Evolutionary conservation across 37 sponge, comb jelly and placozoan genomes (phyloP).

Genomic region (Aphrocallistes beatrix): DNA sequence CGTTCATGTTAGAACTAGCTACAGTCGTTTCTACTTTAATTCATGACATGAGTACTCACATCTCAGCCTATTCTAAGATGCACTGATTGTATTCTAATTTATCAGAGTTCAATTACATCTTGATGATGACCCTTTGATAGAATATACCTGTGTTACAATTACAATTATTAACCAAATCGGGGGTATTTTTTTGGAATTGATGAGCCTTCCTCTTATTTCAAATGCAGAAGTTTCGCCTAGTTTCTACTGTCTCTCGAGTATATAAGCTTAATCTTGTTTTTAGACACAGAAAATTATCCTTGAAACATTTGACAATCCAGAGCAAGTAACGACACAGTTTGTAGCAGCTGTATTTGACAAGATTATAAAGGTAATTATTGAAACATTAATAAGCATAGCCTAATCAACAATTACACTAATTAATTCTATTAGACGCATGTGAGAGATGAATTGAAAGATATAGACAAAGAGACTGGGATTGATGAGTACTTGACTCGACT

Average conservation of each 20-base stretch:
- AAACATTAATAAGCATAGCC: background rate
- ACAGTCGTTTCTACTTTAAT: background rate
- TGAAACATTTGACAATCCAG: constrained; percentile 59
- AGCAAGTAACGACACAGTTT: constrained; percentile 42
- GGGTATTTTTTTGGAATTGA: no score
- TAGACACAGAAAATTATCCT: constrained; percentile 48
- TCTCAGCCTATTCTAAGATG: background rate
- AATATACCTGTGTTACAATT: no score
- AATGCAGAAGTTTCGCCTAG: no score
- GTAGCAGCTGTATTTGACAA: constrained; percentile 40
- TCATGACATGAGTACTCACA: background rate
- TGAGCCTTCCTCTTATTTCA: no score
- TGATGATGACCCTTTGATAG: no score
- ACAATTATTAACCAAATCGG: no score
- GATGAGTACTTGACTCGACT: constrained; percentile 37
- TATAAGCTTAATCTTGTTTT: no score
- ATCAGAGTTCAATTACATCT: no score
- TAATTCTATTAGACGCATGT: background rate
- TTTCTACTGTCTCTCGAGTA: no score
- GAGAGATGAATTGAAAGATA: constrained; percentile 27
- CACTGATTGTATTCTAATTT: constrained; percentile 13
- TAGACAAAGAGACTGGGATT: constrained; percentile 19
- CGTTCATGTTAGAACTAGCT: background rate
- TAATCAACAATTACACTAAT: background rate
- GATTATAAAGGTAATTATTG: constrained; percentile 32